Conservation (phyloP, 2,113 vertebrate species). For the Xiphias gladius region DNA sequence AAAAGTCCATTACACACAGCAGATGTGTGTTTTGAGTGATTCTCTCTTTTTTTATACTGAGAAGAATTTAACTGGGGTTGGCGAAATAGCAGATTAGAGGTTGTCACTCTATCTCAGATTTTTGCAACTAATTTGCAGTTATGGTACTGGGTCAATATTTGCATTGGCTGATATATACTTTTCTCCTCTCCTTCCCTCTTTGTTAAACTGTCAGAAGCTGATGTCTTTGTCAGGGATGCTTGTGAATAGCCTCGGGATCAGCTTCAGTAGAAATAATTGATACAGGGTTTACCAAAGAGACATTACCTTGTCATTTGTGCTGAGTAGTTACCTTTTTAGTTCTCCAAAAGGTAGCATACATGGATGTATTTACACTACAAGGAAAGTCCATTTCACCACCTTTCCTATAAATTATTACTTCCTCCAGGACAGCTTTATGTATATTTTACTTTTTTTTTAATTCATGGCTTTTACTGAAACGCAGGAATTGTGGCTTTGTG, state of each 20-base stretch:
- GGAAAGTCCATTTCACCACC: constrained; percentile 80
- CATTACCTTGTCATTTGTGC: constrained; percentile 56
- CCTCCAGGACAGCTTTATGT: constrained; percentile 65
- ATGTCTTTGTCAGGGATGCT: constrained; percentile 74
- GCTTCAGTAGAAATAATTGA: constrained; percentile 43
- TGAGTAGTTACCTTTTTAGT: constrained; percentile 56
- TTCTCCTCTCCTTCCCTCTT: constrained; percentile 64
- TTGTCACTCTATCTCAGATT: constrained; percentile 65
- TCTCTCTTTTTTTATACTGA: constrained; percentile 10
- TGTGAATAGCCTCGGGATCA: constrained; percentile 37
- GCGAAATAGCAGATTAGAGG: constrained; percentile 67
- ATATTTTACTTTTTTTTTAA: constrained; percentile 68
- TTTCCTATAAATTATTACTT: constrained; percentile 78
- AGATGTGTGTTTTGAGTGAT: constrained; percentile 37
- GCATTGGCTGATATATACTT: constrained; percentile 77
- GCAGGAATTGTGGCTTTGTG: constrained; percentile 68
- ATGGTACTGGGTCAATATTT: constrained; percentile 79
- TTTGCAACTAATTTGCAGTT: constrained; percentile 69
- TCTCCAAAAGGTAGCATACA: constrained; percentile 46
- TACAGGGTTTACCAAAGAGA: constrained; percentile 33
- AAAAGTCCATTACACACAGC: constrained; percentile 25
- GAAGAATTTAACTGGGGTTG: constrained; percentile 22
- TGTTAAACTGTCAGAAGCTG: constrained; percentile 78
- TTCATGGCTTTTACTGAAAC: constrained; percentile 71
- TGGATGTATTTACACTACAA: constrained; percentile 79